These are phyloP conservation scores for Sinotaia quadrata DNA, from an alignment of 2,888 invertebrate species.

Conservation along the genomic window DNA sequence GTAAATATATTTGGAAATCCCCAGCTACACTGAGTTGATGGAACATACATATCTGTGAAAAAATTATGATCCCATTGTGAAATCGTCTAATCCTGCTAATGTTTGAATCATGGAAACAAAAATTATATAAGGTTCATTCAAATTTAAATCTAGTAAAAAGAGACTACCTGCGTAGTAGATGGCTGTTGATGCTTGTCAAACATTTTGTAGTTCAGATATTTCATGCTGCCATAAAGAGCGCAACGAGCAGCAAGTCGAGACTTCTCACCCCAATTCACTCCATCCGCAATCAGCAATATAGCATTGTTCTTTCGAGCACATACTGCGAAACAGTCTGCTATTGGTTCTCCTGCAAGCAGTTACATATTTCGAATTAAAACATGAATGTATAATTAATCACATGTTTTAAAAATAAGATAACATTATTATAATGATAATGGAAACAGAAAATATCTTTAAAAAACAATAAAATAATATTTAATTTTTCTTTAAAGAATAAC, in stretches of 20 bases:
- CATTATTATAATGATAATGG: too few species aligned
- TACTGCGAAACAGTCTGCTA: constrained; percentile 89
- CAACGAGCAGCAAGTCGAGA: constrained; percentile 88
- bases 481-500: too few species aligned
- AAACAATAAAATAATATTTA: too few species aligned
- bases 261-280: constrained; percentile 93
- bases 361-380: background rate
- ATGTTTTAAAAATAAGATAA: too few species aligned
- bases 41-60: too few species aligned
- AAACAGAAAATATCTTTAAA: too few species aligned
- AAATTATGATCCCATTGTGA: too few species aligned
- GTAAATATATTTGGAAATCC: too few species aligned
- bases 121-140: background rate
- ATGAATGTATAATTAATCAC: too few species aligned
- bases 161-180: constrained; percentile 72
- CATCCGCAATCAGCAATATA: constrained; percentile 87
- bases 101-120: too few species aligned
- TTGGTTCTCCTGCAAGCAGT: constrained; percentile 82
- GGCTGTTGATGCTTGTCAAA: constrained; percentile 64
- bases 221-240: constrained; percentile 87
- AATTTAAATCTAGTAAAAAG: background rate
- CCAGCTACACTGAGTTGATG: too few species aligned
- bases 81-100: too few species aligned
- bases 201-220: constrained; percentile 79
- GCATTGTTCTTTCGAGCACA: constrained; percentile 80